Conservation (phyloP, 2,797 vertebrate species). For the Glyptemys insculpta region DNA sequence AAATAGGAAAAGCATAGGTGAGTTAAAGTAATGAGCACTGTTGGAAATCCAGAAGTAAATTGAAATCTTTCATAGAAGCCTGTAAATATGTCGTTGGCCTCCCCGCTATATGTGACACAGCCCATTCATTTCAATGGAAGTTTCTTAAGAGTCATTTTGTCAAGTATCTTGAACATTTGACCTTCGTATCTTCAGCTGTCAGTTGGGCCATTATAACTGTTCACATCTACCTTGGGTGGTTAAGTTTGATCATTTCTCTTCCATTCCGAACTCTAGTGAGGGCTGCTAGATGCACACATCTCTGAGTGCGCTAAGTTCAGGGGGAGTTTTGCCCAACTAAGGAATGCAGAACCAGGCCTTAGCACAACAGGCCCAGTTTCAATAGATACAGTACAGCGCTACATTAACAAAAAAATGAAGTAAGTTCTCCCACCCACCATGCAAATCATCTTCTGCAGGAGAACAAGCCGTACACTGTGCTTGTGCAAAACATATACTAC, state of each 20-base stretch:
- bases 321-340: neutral
- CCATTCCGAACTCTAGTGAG: neutral
- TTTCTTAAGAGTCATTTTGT: neutral
- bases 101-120: neutral
- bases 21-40: neutral
- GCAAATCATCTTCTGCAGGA: neutral
- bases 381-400: neutral
- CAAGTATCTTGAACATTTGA: neutral
- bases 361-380: neutral
- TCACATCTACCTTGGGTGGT: neutral
- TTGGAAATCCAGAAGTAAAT: neutral
- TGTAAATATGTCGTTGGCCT: neutral
- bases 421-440: neutral
- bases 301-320: neutral
- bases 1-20: neutral
- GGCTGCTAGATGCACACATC: rapidly evolving
- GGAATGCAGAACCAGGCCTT: too few relatives aligned
- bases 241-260: neutral
- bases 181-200: neutral
- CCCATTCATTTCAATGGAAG: neutral
- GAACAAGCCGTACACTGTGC: neutral
- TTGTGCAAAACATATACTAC: neutral
- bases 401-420: neutral
- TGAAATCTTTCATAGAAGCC: neutral
- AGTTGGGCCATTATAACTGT: neutral